Evolutionary conservation across 2,113 vertebrate genomes (phyloP), one percentile per base, ranked within the genome.

Genomic region (Empidonax alnorum): DNA sequence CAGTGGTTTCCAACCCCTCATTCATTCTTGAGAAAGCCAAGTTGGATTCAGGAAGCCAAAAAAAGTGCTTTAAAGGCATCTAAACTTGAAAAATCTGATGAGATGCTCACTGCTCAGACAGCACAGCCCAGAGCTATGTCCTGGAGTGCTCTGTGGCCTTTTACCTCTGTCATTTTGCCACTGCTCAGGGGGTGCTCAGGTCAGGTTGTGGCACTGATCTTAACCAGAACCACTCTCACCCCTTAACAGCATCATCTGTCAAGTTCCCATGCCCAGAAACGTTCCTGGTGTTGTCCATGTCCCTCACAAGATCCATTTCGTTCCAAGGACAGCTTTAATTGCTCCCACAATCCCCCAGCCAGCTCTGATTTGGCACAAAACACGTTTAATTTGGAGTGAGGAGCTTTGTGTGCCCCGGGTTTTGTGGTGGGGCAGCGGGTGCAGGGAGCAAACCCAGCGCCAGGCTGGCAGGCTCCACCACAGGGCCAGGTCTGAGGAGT

Each of bases 21-120:
- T 53, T 90, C 67, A 47, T 56, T 46, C 31, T 66, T 69, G 23
- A 90, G 52, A 84, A 65, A 25, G 53, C 18, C 47, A 35, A 56
- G 63, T 2, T 90, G 72, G n/a, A 56, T 73, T 77, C 71, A 67
- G 46, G 66, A 87, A 94, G 27, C 33, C 56, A 72, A 93, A 62
- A n/a, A 33, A 59, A 25, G 25, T 75, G 52, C 27, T 79, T 72
- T 72, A n/a, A 73, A 62, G 28, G 28, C 35, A 35, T 27, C 37
- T 39, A 39, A 31, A 8, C 17, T 52, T 61, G 46, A 22, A 37
- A 65, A 8, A 56, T 16, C n/a, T 55, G 15, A 31, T 6, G 63
- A 69, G 58, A 53, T 4, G 6, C 22, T 87, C 28, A 8, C 39
- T 46, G 49, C 59, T 39, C 47, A 82, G 56, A 25, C 31, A 67